Percentiles rank a stretch among this genome's conserved stretches.
These are phyloP conservation scores for Hirundo rustica DNA, from an alignment of 2,797 vertebrate species.

Conservation along the genomic window DNA sequence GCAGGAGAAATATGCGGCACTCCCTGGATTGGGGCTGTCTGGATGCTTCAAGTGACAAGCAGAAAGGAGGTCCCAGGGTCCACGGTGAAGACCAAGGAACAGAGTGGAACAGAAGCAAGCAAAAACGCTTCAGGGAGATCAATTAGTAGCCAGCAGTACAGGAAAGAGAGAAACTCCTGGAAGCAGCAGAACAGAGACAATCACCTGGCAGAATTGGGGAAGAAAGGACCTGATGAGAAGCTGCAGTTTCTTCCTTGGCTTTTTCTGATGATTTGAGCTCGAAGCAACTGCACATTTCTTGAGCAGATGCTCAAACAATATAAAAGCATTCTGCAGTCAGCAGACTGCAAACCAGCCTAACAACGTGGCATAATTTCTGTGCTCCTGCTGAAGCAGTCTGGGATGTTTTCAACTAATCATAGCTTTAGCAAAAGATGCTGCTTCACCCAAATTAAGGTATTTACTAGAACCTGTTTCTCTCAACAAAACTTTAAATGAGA, in stretches of 20 bases:
- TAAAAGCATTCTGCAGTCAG: constrained; percentile 30
- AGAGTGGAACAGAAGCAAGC: neutral
- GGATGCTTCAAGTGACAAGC: neutral
- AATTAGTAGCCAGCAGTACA: neutral
- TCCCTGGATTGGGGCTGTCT: neutral
- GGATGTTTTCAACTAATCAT: neutral
- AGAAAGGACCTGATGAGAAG: constrained; percentile 43
- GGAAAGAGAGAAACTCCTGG: neutral
- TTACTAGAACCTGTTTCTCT: neutral
- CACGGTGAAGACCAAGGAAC: fast-evolving
- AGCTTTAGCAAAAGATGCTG: constrained; percentile 7
- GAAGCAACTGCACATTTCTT: neutral
- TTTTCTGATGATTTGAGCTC: constrained; percentile 15
- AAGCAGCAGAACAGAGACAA: constrained; percentile 24
- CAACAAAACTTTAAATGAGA: neutral
- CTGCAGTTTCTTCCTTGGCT: constrained; percentile 23
- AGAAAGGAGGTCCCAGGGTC: neutral
- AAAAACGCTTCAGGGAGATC: neutral
- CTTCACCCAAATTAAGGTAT: neutral
- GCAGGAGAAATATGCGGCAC: neutral
- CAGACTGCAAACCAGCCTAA: constrained; percentile 27
- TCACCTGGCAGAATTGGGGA: constrained; percentile 8
- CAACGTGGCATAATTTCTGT: neutral
- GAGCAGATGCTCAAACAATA: constrained; percentile 6
- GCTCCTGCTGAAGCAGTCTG: neutral